These are phyloP conservation scores for Liopterus haemorrhoidalis DNA, from an alignment of 2,888 invertebrate species.

Conservation along the genomic window DNA sequence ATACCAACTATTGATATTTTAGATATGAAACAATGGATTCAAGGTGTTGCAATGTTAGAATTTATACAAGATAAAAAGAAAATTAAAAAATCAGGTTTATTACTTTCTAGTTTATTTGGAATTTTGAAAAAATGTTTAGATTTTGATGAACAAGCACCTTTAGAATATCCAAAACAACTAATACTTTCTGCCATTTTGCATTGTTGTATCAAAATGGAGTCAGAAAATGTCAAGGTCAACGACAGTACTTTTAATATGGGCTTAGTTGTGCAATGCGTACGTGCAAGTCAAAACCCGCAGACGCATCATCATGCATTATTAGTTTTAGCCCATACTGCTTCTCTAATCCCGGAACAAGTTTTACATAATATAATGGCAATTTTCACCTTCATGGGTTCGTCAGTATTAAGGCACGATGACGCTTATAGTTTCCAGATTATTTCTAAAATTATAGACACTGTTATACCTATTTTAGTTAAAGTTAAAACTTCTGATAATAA, in stretches of 20 bases:
- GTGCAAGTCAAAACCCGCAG: constrained; percentile 88
- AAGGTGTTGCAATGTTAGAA: constrained; percentile 74
- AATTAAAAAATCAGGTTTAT: constrained; percentile 57
- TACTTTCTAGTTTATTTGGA: constrained; percentile 73
- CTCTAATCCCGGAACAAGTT: constrained; percentile 74
- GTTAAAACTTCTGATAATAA: constrained; percentile 42
- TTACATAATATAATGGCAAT: constrained; percentile 92
- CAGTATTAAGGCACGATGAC: constrained; percentile 87
- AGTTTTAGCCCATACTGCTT: constrained; percentile 72
- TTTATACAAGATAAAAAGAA: constrained; percentile 80
- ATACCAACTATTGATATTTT: constrained; percentile 57
- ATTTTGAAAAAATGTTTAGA: constrained; percentile 71
- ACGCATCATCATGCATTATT: constrained; percentile 91
- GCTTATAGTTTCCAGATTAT: constrained; percentile 93
- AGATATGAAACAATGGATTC: constrained; percentile 66
- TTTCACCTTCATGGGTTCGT: constrained; percentile 96
- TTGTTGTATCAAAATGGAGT: constrained; percentile 57
- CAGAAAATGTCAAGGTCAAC: constrained; percentile 49
- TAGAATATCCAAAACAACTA: constrained; percentile 86
- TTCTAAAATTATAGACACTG: constrained; percentile 78
- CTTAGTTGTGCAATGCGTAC: constrained; percentile 78
- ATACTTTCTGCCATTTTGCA: constrained; percentile 71
- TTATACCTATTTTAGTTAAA: constrained; percentile 71
- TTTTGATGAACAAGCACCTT: constrained; percentile 72
- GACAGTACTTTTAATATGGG: constrained; percentile 60